A percentile compares a stretch with the other conserved stretches of the same genome.
Conservation (phyloP, 1,140 invertebrate species). For the Lepidotrigona ventralis region DNA sequence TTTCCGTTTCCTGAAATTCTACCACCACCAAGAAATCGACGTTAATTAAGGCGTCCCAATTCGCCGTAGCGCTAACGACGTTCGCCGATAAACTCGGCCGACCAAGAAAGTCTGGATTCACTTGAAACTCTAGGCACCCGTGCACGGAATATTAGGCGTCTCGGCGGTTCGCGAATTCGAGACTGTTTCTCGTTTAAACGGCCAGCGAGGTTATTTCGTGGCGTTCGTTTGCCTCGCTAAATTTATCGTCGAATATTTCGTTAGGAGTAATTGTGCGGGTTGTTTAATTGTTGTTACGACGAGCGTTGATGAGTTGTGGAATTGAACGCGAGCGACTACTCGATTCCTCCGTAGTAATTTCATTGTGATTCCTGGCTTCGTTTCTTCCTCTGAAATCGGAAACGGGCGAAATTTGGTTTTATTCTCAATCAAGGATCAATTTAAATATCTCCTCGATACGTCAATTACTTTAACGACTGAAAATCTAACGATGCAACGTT, state of each 20-base stretch:
- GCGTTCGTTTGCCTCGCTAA: neutral
- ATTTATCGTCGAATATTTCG: no score
- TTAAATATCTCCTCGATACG: no score
- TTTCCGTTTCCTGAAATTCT: slow-evolving; percentile 31
- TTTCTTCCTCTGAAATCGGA: neutral
- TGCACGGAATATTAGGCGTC: slow-evolving; percentile 28
- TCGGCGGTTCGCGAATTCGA: neutral
- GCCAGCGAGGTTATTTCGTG: neutral
- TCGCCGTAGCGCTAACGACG: slow-evolving; percentile 41
- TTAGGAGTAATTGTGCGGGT: neutral
- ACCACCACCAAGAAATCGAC: slow-evolving; percentile 38
- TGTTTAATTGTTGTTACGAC: neutral
- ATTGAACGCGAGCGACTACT: neutral
- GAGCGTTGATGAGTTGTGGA: neutral
- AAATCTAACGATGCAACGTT: no score
- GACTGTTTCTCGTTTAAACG: neutral
- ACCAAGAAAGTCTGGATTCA: slow-evolving; percentile 42
- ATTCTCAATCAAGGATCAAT: no score
- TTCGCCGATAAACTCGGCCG: slow-evolving; percentile 43
- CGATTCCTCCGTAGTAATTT: neutral
- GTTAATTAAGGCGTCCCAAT: slow-evolving; percentile 51
- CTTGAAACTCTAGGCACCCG: slow-evolving; percentile 13
- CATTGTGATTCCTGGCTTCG: neutral
- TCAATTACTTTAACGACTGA: no score
- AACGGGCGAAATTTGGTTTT: no score